Base-by-base conservation (phyloP, 2,797 vertebrate genomes). In the Psittacula derbiana region DNA sequence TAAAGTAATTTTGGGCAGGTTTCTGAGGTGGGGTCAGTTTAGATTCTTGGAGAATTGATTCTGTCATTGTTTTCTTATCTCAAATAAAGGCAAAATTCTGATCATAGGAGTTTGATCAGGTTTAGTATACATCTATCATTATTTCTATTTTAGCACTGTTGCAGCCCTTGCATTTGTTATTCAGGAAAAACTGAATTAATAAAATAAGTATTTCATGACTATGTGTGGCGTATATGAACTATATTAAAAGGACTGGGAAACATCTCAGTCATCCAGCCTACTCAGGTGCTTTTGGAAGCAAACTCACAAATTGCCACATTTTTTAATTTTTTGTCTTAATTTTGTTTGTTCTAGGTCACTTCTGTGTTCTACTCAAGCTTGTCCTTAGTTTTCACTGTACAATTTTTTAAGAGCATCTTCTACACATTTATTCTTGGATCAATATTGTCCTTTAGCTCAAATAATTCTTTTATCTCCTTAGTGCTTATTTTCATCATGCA, bases 161-260 rank as follows among this genome's bases (percentile, higher is more conserved):
- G 0, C 61, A 67, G 31, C 13, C 19, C 60, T 65, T 85, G 41
- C 53, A 33, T 46, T 25, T 17, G 19, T 44, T 93, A 61, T 43
- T 78, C 27, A 60, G 33, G 30, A 58, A 80, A 74, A 84, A 25
- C 1, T n/a, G 47, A 73, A 86, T 67, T 21, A 67, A 67, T 62
- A 58, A 31, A 1, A 0, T 23, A 61, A 88, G n/a, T 66, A 70
- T 55, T 53, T 80, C 44, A n/a, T 53, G 31, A 44, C 36, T 70
- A 28, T 0, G 0, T 66, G 33, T 46, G 65, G 8, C 1, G 0
- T 66, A 76, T 58, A 33, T 27, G 80, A 73, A 30, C 12, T 72
- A 10, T 17, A 10, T 38, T 47, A n/a, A 47, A 3, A 58, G 33
- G 38, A 17, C 31, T 79, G 28, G 25, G 72, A 82, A 84, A 79